Base-by-base conservation (phyloP, 2,113 vertebrate genomes). In the Turdus rufiventris region DNA sequence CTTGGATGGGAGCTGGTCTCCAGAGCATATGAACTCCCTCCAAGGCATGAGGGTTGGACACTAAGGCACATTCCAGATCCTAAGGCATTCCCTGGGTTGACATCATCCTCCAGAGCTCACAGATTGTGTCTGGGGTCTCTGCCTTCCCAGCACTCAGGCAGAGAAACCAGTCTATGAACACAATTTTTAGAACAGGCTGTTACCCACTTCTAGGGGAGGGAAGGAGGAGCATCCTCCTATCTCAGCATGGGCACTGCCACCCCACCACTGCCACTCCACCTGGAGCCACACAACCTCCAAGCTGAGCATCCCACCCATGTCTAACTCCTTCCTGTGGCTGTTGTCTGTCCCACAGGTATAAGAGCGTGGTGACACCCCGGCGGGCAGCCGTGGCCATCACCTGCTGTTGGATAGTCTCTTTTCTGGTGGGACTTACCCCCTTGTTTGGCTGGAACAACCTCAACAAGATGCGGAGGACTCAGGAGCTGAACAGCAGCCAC, bases 361-460 rank as follows among this genome's bases (percentile, higher is more conserved):
- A 98, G 98, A 98, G 97, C 0, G 89, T 99, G 96, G 98, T 99
- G 96, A 99, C 99, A 0, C 98, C 98, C 1, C 98, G 94, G 65
- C 97, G 99, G 80, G 99, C 99, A 0, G 98, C 98, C 0, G 97
- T 97, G 29, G 99, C 99, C 34, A 99, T 99, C 1, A 96, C 98
- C 8, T 97, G 98, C 88, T 99, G 99, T 80, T 99, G 99, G 99
- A 93, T 98, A 4, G 98, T 99, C 61, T 98, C 99, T 91, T 97
- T 99, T 3, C 68, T 99, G 56, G 99, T 99, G 65, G 99, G 99
- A 53, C 97, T 99, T 56, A 99, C 97, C 0, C 99, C 99, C 7
- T 98, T 99, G 98, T 97, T 99, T 14, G 99, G 99, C 91, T 99
- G 99, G 99, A 99, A 99, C 96, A 99, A 99, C 91, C 97, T 99